Base-by-base conservation (phyloP, 2,113 vertebrate species). In the Triplophysa dalaica region DNA sequence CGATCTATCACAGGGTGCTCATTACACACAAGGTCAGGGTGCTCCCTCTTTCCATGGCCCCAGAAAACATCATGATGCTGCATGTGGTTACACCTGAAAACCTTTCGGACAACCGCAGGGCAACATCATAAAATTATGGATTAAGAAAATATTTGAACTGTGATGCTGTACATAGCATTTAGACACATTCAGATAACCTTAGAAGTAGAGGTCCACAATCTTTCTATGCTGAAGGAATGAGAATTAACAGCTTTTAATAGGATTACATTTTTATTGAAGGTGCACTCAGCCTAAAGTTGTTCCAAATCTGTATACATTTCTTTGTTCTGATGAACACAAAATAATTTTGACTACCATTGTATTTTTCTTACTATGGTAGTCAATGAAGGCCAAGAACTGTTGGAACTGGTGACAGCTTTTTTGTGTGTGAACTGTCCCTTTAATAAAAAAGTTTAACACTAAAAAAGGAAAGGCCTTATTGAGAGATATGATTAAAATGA, bases 11-110 rank as follows among this genome's bases (percentile, higher is more conserved):
- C 83, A 64, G 76, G 74, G 84, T n/a, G 26, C 82, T 88, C 89
- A 89, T 86, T 89, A 84, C 83, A 89, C 86, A 89, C 90, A 92
- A 91, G 91, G 90, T 91, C 90, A 88, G 87, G 87, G 76, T 85
- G 84, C 84, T 87, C 50, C 78, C 62, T 78, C 85, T 79, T 69
- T 81, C 83, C 64, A 45, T n/a, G 75, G 70, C 84, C 62, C 41
- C 12, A 54, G 41, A 85, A 74, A 83, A 85, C 87, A 84, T 67
- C 60, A 13, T 24, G 33, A 81, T 84, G 74, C 80, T 62, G 68
- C 83, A 29, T 70, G 83, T 56, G 76, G 79, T 50, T 83, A 61
- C 62, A 78, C 75, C 76, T 38, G 19, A 62, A 29, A 63, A 24
- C 85, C 82, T 68, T 70, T 38, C 0, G 61, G 61, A 60, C 82